Base-by-base conservation (phyloP, 1,140 invertebrate species). In the Lepidurus packardi region DNA sequence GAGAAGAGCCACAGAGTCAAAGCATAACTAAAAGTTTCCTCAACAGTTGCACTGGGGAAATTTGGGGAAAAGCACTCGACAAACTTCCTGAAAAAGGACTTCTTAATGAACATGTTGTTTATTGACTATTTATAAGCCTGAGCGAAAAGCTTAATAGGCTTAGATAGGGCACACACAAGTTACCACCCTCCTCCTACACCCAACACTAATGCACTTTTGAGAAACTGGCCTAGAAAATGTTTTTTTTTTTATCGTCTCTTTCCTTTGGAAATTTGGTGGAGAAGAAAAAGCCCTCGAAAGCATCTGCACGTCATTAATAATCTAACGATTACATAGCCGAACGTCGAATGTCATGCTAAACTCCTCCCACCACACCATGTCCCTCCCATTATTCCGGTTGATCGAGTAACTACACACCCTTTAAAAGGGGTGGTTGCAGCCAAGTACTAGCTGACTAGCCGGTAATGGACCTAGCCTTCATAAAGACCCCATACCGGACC, bases 271-370 rank as follows among this genome's bases (percentile, higher is more conserved):
- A 34, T 34, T 34, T 16, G 53, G 13, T 65, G 53, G 21, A 8
- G 53, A n/a, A 65, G 21, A 65, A 65, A 7, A 21, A 65, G 4
- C 53, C 53, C 21, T 65, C 16, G 21, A 65, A 65, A 65, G n/a
- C 53, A 13, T 65, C 53, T 65, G 6, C 53, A 65, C 8, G 53
- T 65, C 53, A 65, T 65, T 65, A 65, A 65, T 65, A 65, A 65
- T 65, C 53, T 65, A 65, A 65, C 53, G 8, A n/a, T 65, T 9
- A 65, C 21, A 7, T n/a, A 16, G 34, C 34, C 34, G 34, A 34
- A 34, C 34, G 34, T 34, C 2, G 34, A 34, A 34, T 4, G 34
- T 34, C 34, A 34, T 34, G 34, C 34, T 34, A 34, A 34, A 34
- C 34, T 34, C 34, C 34, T 34, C 34, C 34, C 34, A 34, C 34